These are phyloP conservation scores for Caprella mutica DNA, from an alignment of 2,888 invertebrate species.

Conservation along the genomic window DNA sequence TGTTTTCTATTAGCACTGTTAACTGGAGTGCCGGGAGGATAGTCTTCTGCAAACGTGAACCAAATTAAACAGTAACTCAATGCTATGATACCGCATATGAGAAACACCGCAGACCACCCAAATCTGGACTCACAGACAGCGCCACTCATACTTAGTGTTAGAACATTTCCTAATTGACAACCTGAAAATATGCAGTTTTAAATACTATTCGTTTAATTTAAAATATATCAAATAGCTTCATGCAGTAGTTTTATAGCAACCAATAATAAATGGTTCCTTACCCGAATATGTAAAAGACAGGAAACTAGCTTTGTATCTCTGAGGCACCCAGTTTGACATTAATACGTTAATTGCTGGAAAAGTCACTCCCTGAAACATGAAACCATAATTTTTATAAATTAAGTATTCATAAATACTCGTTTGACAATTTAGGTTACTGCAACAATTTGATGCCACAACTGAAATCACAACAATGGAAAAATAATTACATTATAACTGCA, in stretches of 20 bases:
- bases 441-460: no score
- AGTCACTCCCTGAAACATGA: constrained; percentile 58
- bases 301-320: constrained; percentile 76
- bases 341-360: constrained; percentile 94
- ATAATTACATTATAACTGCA: no score
- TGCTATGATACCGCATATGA: not conserved
- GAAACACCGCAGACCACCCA: constrained; percentile 7
- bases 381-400: no score
- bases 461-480: no score
- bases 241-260: no score
- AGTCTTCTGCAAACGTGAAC: not conserved
- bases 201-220: no score
- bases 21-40: not conserved
- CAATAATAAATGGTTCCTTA: no score
- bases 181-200: no score
- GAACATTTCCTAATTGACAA: constrained; percentile 2
- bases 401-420: no score
- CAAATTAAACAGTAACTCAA: not conserved
- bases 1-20: not conserved
- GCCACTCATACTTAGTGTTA: constrained; percentile 2
- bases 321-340: constrained; percentile 86
- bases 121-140: constrained; percentile 2
- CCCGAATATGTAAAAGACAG: constrained; percentile 76
- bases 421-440: no score
- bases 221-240: no score